phyloP scores from a whole-genome alignment of 2,797 vertebrate species.

The Crax fasciolata region DNA sequence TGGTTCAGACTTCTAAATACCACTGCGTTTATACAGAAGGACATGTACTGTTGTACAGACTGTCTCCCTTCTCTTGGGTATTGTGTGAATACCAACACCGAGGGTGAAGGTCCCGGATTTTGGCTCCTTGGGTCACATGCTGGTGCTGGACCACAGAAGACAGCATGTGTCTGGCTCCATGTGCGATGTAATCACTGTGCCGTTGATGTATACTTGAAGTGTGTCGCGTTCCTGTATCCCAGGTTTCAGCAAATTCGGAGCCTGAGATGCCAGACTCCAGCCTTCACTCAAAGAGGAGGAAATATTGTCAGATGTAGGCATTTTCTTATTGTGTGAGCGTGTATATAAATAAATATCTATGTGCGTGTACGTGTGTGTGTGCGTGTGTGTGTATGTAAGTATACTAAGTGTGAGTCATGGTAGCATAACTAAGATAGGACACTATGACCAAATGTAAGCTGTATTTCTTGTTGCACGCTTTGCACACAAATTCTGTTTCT shows the following conservation, averaged over 20 bases:
- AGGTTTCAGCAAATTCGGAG: slow-evolving; percentile 75
- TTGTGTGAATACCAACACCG: slow-evolving; percentile 41
- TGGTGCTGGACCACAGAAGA: slow-evolving; percentile 77
- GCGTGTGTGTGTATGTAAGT: slow-evolving; percentile 47
- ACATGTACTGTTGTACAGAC: slow-evolving; percentile 69
- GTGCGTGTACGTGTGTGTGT: slow-evolving; percentile 49
- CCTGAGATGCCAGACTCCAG: slow-evolving; percentile 74
- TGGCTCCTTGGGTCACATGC: slow-evolving; percentile 73
- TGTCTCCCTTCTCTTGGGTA: slow-evolving; percentile 36
- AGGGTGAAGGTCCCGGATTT: slow-evolving; percentile 1
- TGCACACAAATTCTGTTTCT: slow-evolving; percentile 85
- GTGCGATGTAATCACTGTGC: slow-evolving; percentile 81
- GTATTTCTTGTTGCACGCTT: slow-evolving; percentile 83
- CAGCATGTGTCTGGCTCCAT: slow-evolving; percentile 78
- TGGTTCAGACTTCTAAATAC: slow-evolving; percentile 67
- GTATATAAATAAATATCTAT: slow-evolving; percentile 78
- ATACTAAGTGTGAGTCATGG: slow-evolving; percentile 76
- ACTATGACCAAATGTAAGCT: slow-evolving; percentile 81
- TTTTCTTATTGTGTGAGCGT: slow-evolving; percentile 78
- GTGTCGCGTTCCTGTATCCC: slow-evolving; percentile 75
- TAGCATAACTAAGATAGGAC: slow-evolving; percentile 80
- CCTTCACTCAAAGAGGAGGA: slow-evolving; percentile 79
- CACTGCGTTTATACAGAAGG: slow-evolving; percentile 67
- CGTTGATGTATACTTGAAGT: slow-evolving; percentile 79
- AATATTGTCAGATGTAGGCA: slow-evolving; percentile 78